Conservation (phyloP, 2,888 invertebrate species). For the Drosophila helvetica region DNA sequence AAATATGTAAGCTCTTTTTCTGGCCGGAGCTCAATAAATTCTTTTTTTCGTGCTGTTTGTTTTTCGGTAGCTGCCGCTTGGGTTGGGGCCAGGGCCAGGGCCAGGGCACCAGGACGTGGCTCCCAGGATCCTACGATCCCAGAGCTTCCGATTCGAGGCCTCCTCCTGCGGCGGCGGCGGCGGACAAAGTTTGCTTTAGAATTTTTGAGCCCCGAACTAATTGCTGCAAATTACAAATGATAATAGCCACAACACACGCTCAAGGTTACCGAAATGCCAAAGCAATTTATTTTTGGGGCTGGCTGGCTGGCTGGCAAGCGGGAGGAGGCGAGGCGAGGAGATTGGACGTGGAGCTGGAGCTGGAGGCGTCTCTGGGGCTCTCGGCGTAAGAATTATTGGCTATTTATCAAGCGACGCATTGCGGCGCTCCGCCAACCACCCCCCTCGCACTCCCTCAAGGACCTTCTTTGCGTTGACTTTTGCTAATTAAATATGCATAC, state of each 20-base stretch:
- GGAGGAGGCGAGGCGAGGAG: not conserved
- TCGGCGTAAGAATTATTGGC: conserved; percentile 76
- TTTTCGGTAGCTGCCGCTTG: conserved; percentile 24
- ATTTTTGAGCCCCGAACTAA: conserved; percentile 78
- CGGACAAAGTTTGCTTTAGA: conserved; percentile 77
- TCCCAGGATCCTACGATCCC: conserved; percentile 36
- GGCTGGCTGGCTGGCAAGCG: not conserved
- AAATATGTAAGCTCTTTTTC: conserved; percentile 73
- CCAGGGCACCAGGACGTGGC: conserved; percentile 39
- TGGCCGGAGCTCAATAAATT: conserved; percentile 68
- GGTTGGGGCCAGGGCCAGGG: conserved; percentile 37
- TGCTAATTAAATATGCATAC: conserved; percentile 73
- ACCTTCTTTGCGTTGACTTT: conserved; percentile 56
- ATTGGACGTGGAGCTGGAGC: conserved; percentile 5
- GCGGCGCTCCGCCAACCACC: no score
- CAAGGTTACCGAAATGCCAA: conserved; percentile 61
- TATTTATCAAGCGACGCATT: conserved; percentile 74
- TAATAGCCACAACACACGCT: conserved; percentile 81
- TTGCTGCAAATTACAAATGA: conserved; percentile 80
- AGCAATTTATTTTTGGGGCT: conserved; percentile 68
- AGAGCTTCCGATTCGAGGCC: not conserved
- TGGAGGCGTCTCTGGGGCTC: conserved; percentile 35
- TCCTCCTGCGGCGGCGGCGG: not conserved
- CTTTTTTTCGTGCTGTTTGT: conserved; percentile 49
- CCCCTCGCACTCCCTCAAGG: not conserved